Base-by-base conservation (phyloP, 2,113 vertebrate species). In the Odobenus rosmarus region DNA sequence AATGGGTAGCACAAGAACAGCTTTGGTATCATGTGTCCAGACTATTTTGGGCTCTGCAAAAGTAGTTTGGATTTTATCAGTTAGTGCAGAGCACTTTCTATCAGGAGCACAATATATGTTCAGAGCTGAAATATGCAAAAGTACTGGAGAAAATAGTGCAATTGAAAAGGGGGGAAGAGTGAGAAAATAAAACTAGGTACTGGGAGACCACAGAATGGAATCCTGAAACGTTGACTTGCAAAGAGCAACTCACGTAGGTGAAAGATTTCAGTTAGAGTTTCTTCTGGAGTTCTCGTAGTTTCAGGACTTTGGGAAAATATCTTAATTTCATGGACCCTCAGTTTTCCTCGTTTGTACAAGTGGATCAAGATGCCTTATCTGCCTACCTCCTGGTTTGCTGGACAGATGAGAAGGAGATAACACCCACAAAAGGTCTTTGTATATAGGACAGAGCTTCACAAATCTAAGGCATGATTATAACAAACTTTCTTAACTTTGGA, bases 1-100 rank as follows among this genome's bases (percentile, higher is more conserved):
- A 99, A 99, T 99, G 98, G 98, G 98, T 98, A 99, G 98, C 98
- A 98, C 99, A 98, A 98, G 98, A 98, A 95, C 96, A 97, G 94
- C 97, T 96, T 97, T 92, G 95, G 98, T 98, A 98, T 99, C 98
- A 92, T 98, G 88, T 99, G 92, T 99, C 99, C 80, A 85, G 91
- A 97, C 97, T 98, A 98, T 98, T 99, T 99, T 92, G 98, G 97
- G 98, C 94, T 98, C 97, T 97, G 95, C 91, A 98, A 96, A 98
- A 98, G 97, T 62, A 46, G 90, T 90, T 96, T 96, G 81, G 97
- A 98, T 98, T 98, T 98, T 99, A 98, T 79, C 97, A 98, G 98
- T 98, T 62, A 83, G 69, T 23, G 46, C 83, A 92, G 77, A 91
- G 74, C 59, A 67, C 94, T 93, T 98, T 98, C 46, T 91, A 92